These are phyloP conservation scores for Drosophila borborema DNA, from an alignment of 2,888 invertebrate genomes.

Conservation along the genomic window DNA sequence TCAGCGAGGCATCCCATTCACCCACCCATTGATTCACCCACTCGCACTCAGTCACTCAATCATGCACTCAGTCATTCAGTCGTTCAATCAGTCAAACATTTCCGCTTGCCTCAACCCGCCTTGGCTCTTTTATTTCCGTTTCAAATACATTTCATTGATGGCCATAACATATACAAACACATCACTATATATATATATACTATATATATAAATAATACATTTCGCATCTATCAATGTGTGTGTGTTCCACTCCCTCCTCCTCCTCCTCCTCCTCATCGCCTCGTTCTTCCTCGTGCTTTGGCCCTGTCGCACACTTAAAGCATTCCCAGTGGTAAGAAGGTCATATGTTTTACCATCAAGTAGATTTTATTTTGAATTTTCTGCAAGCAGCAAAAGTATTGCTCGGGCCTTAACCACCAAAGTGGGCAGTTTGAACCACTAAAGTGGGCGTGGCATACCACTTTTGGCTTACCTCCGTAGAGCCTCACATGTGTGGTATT, in stretches of 20 bases:
- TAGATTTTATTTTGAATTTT: constrained; percentile 4
- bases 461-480: background rate
- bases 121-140: constrained; percentile 73
- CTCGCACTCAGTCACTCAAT: constrained; percentile 25
- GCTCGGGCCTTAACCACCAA: background rate
- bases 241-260: background rate
- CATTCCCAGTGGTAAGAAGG: constrained; percentile 13
- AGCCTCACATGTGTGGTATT: background rate
- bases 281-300: constrained; percentile 32
- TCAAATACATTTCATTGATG: constrained; percentile 70
- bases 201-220: constrained; percentile 18
- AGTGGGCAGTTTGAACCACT: background rate
- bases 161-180: constrained; percentile 40
- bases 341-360: constrained; percentile 19
- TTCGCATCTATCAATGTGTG: constrained; percentile 28
- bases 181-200: constrained; percentile 6
- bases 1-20: constrained; percentile 12
- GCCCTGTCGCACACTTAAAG: constrained; percentile 22
- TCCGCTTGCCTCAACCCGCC: constrained; percentile 57
- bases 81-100: constrained; percentile 68
- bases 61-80: constrained; percentile 39
- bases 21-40: background rate
- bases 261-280: constrained; percentile 7
- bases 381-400: background rate
- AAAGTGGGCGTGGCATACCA: background rate